These are phyloP conservation scores for Acrocephalus scirpaceus DNA, from an alignment of 2,797 vertebrate species.

Conservation along the genomic window DNA sequence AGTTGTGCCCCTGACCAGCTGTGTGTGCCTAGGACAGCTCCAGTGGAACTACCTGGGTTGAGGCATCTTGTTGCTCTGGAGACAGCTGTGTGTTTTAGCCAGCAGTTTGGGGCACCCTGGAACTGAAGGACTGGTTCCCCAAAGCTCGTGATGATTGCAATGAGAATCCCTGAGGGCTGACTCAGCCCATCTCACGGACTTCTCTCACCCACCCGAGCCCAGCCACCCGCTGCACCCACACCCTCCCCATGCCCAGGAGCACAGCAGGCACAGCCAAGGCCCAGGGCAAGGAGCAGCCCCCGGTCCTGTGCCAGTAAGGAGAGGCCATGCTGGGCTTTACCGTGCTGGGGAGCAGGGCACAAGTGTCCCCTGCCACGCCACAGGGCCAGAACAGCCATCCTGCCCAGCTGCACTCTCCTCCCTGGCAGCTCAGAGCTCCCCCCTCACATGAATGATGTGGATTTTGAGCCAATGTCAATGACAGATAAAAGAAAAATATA, in stretches of 20 bases:
- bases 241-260: neutral
- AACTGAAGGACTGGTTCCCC: neutral
- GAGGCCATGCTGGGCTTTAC: too few species aligned
- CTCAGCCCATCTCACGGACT: neutral
- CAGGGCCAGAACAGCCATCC: neutral
- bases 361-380: accelerated
- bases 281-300: accelerated
- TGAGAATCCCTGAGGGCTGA: accelerated
- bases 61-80: neutral
- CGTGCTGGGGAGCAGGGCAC: neutral
- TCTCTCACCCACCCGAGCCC: neutral
- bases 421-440: neutral
- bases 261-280: neutral
- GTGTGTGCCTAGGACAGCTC: neutral
- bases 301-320: neutral
- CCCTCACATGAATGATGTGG: accelerated
- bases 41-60: neutral
- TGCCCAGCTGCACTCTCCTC: neutral
- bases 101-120: neutral
- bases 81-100: neutral
- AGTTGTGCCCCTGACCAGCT: neutral
- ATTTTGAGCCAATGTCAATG: neutral
- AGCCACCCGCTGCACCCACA: neutral
- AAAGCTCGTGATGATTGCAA: neutral
- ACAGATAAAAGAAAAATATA: neutral